Conservation (phyloP, 2,113 vertebrate genomes). For the Epinephelus cyanopodus region DNA sequence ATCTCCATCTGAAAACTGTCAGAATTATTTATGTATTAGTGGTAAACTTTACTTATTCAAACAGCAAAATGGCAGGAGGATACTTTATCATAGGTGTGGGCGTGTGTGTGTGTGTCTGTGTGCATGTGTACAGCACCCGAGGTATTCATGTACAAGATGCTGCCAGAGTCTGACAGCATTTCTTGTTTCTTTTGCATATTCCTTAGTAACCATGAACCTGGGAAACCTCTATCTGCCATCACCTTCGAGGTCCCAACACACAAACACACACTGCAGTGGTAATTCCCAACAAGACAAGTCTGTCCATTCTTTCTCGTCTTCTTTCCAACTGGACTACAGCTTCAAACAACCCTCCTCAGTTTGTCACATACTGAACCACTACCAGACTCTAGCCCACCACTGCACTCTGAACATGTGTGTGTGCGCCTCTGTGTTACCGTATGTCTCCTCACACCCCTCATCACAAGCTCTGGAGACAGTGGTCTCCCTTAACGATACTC, state of each 20-base stretch:
- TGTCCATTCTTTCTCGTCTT: slow-evolving; percentile 41
- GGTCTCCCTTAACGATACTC: slow-evolving; percentile 69
- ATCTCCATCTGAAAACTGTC: slow-evolving; percentile 29
- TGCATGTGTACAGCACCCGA: slow-evolving; percentile 1
- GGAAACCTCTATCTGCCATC: slow-evolving; percentile 26
- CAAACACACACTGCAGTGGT: slow-evolving; percentile 43
- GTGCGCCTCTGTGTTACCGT: slow-evolving; percentile 31
- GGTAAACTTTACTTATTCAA: background rate
- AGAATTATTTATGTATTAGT: slow-evolving; percentile 19
- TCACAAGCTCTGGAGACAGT: slow-evolving; percentile 59
- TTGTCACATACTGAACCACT: slow-evolving; percentile 65
- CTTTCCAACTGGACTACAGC: slow-evolving; percentile 58
- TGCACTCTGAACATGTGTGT: slow-evolving; percentile 7
- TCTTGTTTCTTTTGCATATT: slow-evolving; percentile 70
- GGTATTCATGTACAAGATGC: slow-evolving; percentile 17
- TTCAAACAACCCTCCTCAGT: slow-evolving; percentile 57
- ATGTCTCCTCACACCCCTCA: slow-evolving; percentile 51
- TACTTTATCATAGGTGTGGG: background rate
- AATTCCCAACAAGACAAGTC: slow-evolving; percentile 65
- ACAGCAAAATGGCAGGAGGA: background rate
- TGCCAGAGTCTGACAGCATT: slow-evolving; percentile 62
- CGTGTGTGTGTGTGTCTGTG: background rate
- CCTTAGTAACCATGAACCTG: slow-evolving; percentile 34
- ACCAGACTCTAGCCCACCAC: slow-evolving; percentile 31
- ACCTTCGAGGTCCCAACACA: slow-evolving; percentile 12